Evolutionary conservation across 2,888 invertebrate species (phyloP).

Genomic region (Andrena minutula): DNA sequence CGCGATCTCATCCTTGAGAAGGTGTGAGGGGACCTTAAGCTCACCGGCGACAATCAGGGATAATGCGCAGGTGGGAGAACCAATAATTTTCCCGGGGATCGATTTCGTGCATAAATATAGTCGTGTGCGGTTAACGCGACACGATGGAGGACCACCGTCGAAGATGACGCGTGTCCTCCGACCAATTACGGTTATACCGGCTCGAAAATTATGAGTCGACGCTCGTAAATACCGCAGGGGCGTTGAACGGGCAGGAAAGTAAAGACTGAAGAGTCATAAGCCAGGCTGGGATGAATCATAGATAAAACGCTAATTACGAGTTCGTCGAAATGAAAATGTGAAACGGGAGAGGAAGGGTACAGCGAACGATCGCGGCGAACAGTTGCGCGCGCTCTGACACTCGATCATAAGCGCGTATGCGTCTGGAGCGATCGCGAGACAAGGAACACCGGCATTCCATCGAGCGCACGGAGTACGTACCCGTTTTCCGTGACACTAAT

Average conservation of each 20-base stretch:
- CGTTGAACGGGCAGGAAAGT: background rate
- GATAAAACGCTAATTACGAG: slow-evolving; percentile 4
- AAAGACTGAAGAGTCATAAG: background rate
- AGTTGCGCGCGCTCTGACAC: slow-evolving; percentile 32
- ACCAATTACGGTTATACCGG: slow-evolving; percentile 57
- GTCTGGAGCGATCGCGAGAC: slow-evolving; percentile 1
- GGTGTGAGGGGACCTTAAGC: slow-evolving; percentile 37
- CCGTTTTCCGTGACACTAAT: slow-evolving; percentile 62
- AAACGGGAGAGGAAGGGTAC: background rate
- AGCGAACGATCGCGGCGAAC: background rate
- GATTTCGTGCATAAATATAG: slow-evolving; percentile 58
- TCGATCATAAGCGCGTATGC: slow-evolving; percentile 32
- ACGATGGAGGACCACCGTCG: slow-evolving; percentile 69
- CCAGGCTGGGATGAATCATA: background rate
- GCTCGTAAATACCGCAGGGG: slow-evolving; percentile 5
- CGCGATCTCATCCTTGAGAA: background rate
- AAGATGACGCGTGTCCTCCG: slow-evolving; percentile 69
- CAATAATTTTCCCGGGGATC: slow-evolving; percentile 60
- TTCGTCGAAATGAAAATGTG: background rate
- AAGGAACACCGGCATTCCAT: slow-evolving; percentile 37
- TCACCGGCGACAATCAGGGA: slow-evolving; percentile 45
- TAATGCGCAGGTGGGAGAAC: slow-evolving; percentile 40
- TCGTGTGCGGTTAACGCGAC: slow-evolving; percentile 41
- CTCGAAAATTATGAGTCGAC: slow-evolving; percentile 14
- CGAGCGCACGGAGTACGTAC: slow-evolving; percentile 26